phyloP scores from a whole-genome alignment of 2,888 invertebrate species.

The Sussaba pulchella region DNA sequence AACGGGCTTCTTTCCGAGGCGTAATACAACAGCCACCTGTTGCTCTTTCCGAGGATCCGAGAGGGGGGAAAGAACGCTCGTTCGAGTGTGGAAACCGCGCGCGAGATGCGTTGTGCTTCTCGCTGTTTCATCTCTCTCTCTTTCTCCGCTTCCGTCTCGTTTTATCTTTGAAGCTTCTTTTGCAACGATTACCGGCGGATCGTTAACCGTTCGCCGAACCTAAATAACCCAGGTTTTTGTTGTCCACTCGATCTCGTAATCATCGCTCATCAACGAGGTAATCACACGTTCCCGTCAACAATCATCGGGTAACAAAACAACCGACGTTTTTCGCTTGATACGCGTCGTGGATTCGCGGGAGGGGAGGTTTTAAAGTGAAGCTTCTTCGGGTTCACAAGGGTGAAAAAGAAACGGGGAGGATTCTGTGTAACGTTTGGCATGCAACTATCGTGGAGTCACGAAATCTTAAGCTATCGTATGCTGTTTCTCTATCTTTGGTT shows the following conservation, averaged over 20 bases:
- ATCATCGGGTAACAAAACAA: not conserved
- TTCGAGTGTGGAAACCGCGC: not conserved
- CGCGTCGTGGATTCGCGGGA: no score
- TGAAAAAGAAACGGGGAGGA: no score
- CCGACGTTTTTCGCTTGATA: no score
- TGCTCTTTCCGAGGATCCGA: constrained; percentile 35
- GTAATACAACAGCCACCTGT: constrained; percentile 58
- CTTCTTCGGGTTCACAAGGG: no score
- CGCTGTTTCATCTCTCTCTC: constrained; percentile 17
- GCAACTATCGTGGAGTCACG: no score
- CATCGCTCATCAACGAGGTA: constrained; percentile 21
- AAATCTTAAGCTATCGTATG: no score
- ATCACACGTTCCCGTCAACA: constrained; percentile 21
- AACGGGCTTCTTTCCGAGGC: constrained; percentile 40
- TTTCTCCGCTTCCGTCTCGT: constrained; percentile 28
- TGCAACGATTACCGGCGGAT: constrained; percentile 34
- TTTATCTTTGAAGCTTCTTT: constrained; percentile 6
- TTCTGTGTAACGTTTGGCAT: no score
- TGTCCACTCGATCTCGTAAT: constrained; percentile 37
- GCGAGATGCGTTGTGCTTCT: constrained; percentile 9
- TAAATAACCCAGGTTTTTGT: constrained; percentile 34
- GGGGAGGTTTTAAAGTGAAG: no score
- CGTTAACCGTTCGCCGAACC: constrained; percentile 42
- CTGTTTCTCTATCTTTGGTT: no score
- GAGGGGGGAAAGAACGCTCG: constrained; percentile 18